Evolutionary conservation across 2,888 invertebrate genomes (phyloP).

Genomic region (Portevinia maculata): DNA sequence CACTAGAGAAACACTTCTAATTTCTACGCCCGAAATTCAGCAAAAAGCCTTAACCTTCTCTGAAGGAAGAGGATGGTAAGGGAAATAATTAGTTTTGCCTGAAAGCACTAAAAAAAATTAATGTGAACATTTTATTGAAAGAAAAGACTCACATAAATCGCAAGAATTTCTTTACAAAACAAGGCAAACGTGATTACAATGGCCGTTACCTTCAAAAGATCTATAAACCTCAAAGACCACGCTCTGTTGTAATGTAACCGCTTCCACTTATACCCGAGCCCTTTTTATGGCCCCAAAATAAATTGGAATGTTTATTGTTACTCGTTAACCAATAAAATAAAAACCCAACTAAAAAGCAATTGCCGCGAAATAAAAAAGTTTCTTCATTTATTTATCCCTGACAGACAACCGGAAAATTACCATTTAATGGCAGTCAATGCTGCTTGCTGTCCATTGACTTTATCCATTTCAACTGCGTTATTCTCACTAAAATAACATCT

Average conservation of each 20-base stretch:
- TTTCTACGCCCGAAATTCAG: too few relatives aligned
- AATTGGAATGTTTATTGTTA: slow-evolving; percentile 36
- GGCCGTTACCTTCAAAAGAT: background rate
- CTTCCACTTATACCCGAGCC: too few relatives aligned
- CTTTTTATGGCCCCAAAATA: slow-evolving; percentile 3
- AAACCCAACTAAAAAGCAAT: background rate
- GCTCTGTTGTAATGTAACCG: too few relatives aligned
- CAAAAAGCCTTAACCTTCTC: too few relatives aligned
- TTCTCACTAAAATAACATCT: slow-evolving; percentile 2
- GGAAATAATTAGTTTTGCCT: too few relatives aligned
- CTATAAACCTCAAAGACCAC: background rate
- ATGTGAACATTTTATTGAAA: too few relatives aligned
- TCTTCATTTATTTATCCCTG: slow-evolving; percentile 54
- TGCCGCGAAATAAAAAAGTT: slow-evolving; percentile 13
- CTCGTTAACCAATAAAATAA: slow-evolving; percentile 41
- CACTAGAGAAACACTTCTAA: too few relatives aligned
- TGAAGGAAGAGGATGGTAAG: too few relatives aligned
- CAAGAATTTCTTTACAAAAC: too few relatives aligned
- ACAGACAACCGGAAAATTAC: slow-evolving; percentile 67
- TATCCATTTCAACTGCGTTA: slow-evolving; percentile 37
- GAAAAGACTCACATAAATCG: too few relatives aligned
- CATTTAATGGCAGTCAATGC: slow-evolving; percentile 46
- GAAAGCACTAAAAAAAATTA: too few relatives aligned
- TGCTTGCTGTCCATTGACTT: slow-evolving; percentile 50
- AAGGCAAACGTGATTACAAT: too few relatives aligned